Evolutionary conservation across 2,888 invertebrate genomes (phyloP), one percentile per base, ranked within the genome.

Genomic region (Poecilus cupreus): DNA sequence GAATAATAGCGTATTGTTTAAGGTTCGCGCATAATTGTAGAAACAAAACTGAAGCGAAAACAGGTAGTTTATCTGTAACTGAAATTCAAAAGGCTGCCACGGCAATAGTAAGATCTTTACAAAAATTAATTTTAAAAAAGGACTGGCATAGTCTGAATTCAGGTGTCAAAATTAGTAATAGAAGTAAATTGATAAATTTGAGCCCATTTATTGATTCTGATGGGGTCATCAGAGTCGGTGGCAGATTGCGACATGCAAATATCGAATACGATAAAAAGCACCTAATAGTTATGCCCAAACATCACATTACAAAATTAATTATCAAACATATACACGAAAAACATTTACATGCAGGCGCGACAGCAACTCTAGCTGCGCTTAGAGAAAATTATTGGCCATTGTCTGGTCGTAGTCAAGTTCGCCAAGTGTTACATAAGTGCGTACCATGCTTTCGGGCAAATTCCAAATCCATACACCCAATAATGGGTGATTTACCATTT

Each of bases 71-170:
- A 11, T 13, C 8, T 13, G 18, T 22, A 46, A 11, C 24, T n/a
- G 46, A 72, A 3, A 3, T 68, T 26, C 43, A 75, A 75, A 51
- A 51, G 11, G 74, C 74, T n/a, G 22, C 24, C 3, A 26, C 5
- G 0, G 2, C 1, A 6, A 75, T 51, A 13, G 11, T 16, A 13
- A 75, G n/a, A 49, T 80, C 82, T 0, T 84, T 85, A 8, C 70
- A 49, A 2, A 60, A 3, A 82, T 85, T 85, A 13, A 85, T 54
- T 70, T 85, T 86, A 5, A 82, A 81, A 2, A 82, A 81, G 5
- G 85, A 81, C 4, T 81, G 78, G 32, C 84, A 68, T 0, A 75
- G 11, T 3, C 76, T 70, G 20, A 22, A 24, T 5, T n/a, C 46
- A 10, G 39, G 46, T 13, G 13, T 13, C 8, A 20, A 64, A 10